phyloP scores from a whole-genome alignment of 1,140 invertebrate genomes.

The Potamilus streckersoni region DNA sequence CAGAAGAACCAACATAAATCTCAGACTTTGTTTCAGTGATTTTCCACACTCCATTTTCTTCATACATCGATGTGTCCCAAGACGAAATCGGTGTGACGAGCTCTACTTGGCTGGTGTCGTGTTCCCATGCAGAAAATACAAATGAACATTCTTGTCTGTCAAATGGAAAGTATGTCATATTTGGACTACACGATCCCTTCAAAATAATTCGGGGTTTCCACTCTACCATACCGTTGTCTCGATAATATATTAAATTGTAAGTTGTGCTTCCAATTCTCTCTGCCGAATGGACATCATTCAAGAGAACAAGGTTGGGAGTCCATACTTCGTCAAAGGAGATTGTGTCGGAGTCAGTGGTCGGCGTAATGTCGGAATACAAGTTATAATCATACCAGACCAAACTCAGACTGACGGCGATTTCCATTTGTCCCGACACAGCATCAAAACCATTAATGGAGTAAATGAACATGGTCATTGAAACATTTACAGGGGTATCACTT shows the following conservation, averaged over 20 bases:
- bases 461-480: not conserved
- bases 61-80: not conserved
- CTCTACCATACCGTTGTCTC: constrained; percentile 1
- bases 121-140: constrained; percentile 4
- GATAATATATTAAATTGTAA: constrained; percentile 8
- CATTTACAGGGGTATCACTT: not conserved
- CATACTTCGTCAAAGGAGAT: constrained; percentile 2
- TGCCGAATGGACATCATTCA: constrained; percentile 4
- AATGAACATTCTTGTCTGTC: constrained; percentile 14
- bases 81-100: not conserved
- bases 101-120: not conserved
- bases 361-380: not conserved
- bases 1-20: not conserved
- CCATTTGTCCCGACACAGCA: constrained; percentile 5
- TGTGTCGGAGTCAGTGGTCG: too few relatives aligned
- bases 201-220: constrained; percentile 17
- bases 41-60: constrained; percentile 1
- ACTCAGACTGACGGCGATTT: constrained; percentile 5
- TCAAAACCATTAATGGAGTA: constrained; percentile 8
- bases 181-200: constrained; percentile 9
- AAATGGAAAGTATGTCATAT: constrained; percentile 18
- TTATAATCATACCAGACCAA: constrained; percentile 10
- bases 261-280: constrained; percentile 10
- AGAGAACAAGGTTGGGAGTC: constrained; percentile 10
- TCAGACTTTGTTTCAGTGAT: not conserved